Base-by-base conservation (phyloP, 2,113 vertebrate species). In the Morone chrysops region DNA sequence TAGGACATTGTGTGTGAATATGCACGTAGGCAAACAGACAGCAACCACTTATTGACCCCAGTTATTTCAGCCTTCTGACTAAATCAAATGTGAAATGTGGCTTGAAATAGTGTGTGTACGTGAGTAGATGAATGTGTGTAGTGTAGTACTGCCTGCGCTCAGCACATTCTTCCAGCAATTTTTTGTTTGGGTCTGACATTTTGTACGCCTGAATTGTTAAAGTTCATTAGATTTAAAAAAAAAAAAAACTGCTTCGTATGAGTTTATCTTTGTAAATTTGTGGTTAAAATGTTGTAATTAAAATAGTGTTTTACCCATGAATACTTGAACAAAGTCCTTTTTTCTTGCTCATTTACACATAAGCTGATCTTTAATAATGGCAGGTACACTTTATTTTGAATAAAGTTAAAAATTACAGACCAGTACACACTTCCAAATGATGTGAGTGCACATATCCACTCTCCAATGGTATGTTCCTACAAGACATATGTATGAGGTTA, bases 21-120 rank as follows among this genome's bases (percentile, higher is more conserved):
- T 81, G 51, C 81, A 91, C 59, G 20, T 87, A 86, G 84, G 47
- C 81, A 89, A 89, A 79, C 77, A 68, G n/a, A 41, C 2, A 8
- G 60, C 20, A 81, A 54, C 82, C 69, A 51, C 74, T 22, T 62
- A 75, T 47, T 72, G 59, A 80, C 67, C 77, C 25, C 59, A 68
- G 75, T 77, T 81, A 80, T 84, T 83, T 82, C 25, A 62, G 72
- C 75, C 82, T 48, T 10, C 72, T 50, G 66, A 60, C 59, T 73
- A 20, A 74, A 63, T 83, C 38, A 75, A 84, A 79, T 61, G 71
- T 68, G n/a, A n/a, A n/a, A n/a, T n/a, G 47, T 20, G 25, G 48
- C 31, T 78, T 66, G 50, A 69, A 83, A 80, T 16, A 61, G 66
- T 48, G 12, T 10, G 17, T 63, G 17, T 50, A 0, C 22, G n/a